phyloP scores from a whole-genome alignment of 2,797 vertebrate genomes.

The Champsocephalus gunnari region DNA sequence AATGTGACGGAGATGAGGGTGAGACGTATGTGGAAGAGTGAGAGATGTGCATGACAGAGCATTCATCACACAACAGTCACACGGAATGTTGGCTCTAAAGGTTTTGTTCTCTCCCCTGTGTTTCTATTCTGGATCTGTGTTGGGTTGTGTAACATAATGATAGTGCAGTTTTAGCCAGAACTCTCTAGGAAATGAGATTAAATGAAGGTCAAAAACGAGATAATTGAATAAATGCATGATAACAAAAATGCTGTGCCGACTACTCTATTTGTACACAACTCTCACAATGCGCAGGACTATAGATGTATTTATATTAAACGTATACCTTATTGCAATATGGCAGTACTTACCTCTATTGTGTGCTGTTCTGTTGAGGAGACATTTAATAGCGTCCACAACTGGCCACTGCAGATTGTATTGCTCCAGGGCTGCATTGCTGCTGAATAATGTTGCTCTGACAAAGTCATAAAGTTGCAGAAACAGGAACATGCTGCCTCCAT shows the following conservation, averaged over 20 bases:
- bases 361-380: slow-evolving; percentile 7
- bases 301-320: neutral
- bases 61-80: slow-evolving; percentile 37
- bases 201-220: neutral
- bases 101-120: neutral
- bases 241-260: neutral
- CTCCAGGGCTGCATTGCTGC: slow-evolving; percentile 22
- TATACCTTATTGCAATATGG: neutral
- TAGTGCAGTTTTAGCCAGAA: neutral
- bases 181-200: slow-evolving; percentile 8
- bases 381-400: slow-evolving; percentile 9
- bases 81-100: neutral
- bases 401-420: slow-evolving; percentile 4
- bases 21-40: slow-evolving; percentile 17
- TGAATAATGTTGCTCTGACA: slow-evolving; percentile 23
- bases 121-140: neutral
- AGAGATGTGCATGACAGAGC: slow-evolving; percentile 17
- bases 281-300: neutral
- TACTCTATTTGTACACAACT: neutral
- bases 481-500: slow-evolving; percentile 14
- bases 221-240: neutral
- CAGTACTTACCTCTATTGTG: slow-evolving; percentile 27
- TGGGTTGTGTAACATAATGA: neutral
- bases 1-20: slow-evolving; percentile 39
- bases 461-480: slow-evolving; percentile 54